Evolutionary conservation across 2,797 vertebrate species (phyloP), one percentile per base, ranked within the genome.

Genomic region (Caiman crocodilus): DNA sequence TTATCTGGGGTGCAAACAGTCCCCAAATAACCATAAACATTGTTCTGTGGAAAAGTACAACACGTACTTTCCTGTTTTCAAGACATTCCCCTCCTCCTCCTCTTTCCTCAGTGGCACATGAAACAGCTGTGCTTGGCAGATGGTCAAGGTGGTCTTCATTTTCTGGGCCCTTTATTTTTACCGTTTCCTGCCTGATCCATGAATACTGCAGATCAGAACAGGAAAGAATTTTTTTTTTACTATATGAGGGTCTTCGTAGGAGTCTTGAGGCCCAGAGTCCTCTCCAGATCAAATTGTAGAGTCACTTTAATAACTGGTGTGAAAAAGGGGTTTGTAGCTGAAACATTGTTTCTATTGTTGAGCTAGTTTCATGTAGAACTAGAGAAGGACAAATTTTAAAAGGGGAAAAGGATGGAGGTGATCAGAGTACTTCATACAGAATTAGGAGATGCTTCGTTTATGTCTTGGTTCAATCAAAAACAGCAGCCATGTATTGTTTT

Each of bases 361-460:
- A 69, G 11, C 13, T 20, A 73, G 35, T 30, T 13, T 78, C 42
- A 25, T 55, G 76, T 10, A 90, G 0, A 42, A 17, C 1, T n/a
- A 77, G 42, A 25, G 85, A 90, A 75, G 5, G 23, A 60, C 1
- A 67, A 3, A 63, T 76, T 65, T 89, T 74, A 56, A 85, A 85
- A 9, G 10, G 5, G 1, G 84, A 26, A 80, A 71, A 7, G 87
- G 14, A 64, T 92, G 55, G 17, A 91, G 58, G 1, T 30, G 1
- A 61, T 77, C 20, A 21, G 3, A 69, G 20, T 64, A 76, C 4
- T 35, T 61, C 60, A 73, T 11, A 64, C 1, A 55, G 18, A 73
- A 89, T 12, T 69, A 69, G 8, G 65, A 92, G 69, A 6, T 74
- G 81, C 23, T 91, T 88, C 23, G 65, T 76, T 82, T 85, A 35